Base-by-base conservation (phyloP, 2,888 invertebrate genomes). In the Halictus ligatus region DNA sequence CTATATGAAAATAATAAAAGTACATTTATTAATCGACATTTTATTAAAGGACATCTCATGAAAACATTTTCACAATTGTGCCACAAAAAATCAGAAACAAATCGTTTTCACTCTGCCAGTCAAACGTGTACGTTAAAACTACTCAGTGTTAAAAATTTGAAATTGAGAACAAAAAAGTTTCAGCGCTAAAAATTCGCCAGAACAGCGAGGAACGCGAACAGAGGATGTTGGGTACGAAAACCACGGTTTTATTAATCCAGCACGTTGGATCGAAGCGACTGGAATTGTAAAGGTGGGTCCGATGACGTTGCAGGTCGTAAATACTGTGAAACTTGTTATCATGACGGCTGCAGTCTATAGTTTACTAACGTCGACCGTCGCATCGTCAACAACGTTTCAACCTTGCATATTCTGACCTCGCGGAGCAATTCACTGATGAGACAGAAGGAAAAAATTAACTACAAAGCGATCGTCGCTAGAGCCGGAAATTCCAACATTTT, bases 261-360 rank as follows among this genome's bases (percentile, higher is more conserved):
- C 29, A 58, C 43, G n/a, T 12, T 64, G 35, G 29, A 78, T 71
- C 64, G 74, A 73, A 64, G 64, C 43, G 46, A 75, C 75, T 85
- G 77, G 85, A 86, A 89, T 84, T 82, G 81, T 80, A 87, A 91
- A 85, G 86, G 85, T 85, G 82, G 83, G 83, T 84, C 85, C 78
- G 85, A 86, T 89, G 89, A 90, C 87, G 89, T 89, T 78, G 89
- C 88, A 81, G 86, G 83, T 87, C 88, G 87, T 88, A 90, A 89
- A 91, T 87, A 90, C 87, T 82, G 87, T 83, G 82, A n/a, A 80
- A 89, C 82, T 88, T 72, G 84, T 89, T 89, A 87, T 91, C 84
- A 77, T 60, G 78, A 71, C 77, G 79, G 21, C 76, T 88, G 81
- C 58, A 79, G 82, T 74, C 80, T 88, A 83, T 64, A 78, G 82